Conservation (phyloP, 1,140 invertebrate species). For the Venturia canescens region DNA sequence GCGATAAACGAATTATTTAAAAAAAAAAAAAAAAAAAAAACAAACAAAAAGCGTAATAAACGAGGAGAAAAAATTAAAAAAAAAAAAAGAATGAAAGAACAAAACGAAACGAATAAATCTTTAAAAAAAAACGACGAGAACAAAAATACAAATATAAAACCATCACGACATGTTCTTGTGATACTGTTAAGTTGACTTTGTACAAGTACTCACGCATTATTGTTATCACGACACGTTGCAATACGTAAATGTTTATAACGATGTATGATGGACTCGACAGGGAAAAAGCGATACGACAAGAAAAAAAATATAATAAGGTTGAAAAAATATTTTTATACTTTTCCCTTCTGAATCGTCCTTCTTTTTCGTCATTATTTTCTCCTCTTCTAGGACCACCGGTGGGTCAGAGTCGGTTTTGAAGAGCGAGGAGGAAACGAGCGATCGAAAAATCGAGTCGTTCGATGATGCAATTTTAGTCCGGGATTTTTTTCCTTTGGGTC, state of each 20-base stretch:
- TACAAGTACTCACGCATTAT: slow-evolving; percentile 65
- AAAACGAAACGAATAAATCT: no score
- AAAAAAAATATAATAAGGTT: slow-evolving; percentile 61
- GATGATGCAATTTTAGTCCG: no score
- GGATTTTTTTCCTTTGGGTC: no score
- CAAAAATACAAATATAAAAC: slow-evolving; percentile 53
- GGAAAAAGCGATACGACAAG: slow-evolving; percentile 56
- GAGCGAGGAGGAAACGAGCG: no score
- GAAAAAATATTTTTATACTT: slow-evolving; percentile 47
- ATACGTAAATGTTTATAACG: slow-evolving; percentile 68
- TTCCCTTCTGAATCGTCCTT: neutral
- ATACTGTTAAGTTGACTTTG: slow-evolving; percentile 68
- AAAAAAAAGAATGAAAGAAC: no score
- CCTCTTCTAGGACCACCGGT: neutral
- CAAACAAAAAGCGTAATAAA: slow-evolving; percentile 50
- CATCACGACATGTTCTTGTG: slow-evolving; percentile 62
- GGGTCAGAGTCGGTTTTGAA: no score
- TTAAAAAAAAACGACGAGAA: slow-evolving; percentile 56
- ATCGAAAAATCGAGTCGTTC: no score
- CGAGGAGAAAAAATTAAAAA: slow-evolving; percentile 51
- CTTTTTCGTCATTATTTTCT: slow-evolving; percentile 1
- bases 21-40: slow-evolving; percentile 49
- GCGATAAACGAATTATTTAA: slow-evolving; percentile 23
- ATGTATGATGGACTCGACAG: slow-evolving; percentile 62
- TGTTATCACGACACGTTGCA: slow-evolving; percentile 66